Evolutionary conservation across 2,113 vertebrate genomes (phyloP), one percentile per base, ranked within the genome.

Genomic region (Lasiurus borealis): DNA sequence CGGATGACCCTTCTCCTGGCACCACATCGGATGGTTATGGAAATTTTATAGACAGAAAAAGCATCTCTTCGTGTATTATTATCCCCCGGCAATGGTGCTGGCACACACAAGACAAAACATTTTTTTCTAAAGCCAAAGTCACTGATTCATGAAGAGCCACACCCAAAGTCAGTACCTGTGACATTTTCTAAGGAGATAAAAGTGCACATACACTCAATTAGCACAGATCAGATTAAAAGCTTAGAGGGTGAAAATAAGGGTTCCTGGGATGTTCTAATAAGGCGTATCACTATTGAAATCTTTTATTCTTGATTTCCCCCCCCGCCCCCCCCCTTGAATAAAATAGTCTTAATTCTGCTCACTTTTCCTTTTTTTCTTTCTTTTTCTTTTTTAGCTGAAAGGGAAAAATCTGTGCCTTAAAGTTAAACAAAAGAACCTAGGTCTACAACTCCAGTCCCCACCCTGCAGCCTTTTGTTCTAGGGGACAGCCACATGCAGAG

Each of bases 371-470:
- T n/a, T n/a, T 57, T 36, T 54, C 18, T n/a, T 80, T 36, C 8
- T 36, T 64, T 64, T 44, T 25, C 25, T 36, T 68, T 34, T 27
- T 31, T 12, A 66, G 75, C 76, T 80, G 5, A 59, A 94, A 78
- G 76, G 54, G 8, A 94, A 97, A 97, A 95, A 96, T 96, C 54
- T 82, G 15, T 46, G 85, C 77, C 96, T 96, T 69, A 52, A 98
- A 98, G 98, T 98, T 98, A 94, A 97, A 98, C 98, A 98, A 98
- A 98, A 97, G 97, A 97, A 93, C 44, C 73, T n/a, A 48, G 95
- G 97, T 78, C 50, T 82, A 96, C 94, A 96, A 96, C 96, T 97
- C 97, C 96, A 78, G 90, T 95, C 92, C 75, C 95, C 97, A 91
- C 95, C 95, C 97, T 84, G 77, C 75, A 97, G 93, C 78, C 96